phyloP scores from a whole-genome alignment of 2,888 invertebrate species.

The Chironomus riparius region DNA sequence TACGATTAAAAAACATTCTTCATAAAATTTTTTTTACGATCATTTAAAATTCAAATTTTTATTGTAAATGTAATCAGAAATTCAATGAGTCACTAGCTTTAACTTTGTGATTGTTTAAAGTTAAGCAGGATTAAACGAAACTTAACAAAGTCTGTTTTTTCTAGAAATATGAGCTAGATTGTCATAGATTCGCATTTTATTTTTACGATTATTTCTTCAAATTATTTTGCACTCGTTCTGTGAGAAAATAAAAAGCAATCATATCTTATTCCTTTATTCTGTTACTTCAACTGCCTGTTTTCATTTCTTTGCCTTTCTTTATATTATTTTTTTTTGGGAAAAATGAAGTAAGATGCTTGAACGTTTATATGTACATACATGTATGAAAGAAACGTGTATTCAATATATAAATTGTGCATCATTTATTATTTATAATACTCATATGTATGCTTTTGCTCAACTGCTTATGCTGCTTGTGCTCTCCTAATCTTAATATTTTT shows the following conservation, averaged over 20 bases:
- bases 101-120: too few species aligned
- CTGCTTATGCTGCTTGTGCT: conserved; percentile 1
- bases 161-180: not conserved
- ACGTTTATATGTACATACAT: not conserved
- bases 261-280: not conserved
- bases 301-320: too few species aligned
- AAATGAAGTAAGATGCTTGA: too few species aligned
- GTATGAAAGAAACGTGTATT: not conserved
- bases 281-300: too few species aligned
- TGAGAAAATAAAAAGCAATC: not conserved
- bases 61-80: too few species aligned
- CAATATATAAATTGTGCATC: conserved; percentile 20
- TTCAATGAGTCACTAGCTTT: too few species aligned
- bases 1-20: too few species aligned
- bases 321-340: too few species aligned
- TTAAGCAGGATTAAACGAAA: too few species aligned
- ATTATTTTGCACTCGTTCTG: not conserved
- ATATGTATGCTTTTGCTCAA: not conserved
- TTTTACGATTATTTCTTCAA: not conserved
- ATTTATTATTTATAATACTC: conserved; percentile 27
- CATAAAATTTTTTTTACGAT: too few species aligned
- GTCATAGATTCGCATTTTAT: not conserved
- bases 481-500: conserved; percentile 24
- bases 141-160: too few species aligned
- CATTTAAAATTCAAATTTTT: too few species aligned